Evolutionary conservation across 1,140 invertebrate genomes (phyloP).

Genomic region (Lepidurus couesii): DNA sequence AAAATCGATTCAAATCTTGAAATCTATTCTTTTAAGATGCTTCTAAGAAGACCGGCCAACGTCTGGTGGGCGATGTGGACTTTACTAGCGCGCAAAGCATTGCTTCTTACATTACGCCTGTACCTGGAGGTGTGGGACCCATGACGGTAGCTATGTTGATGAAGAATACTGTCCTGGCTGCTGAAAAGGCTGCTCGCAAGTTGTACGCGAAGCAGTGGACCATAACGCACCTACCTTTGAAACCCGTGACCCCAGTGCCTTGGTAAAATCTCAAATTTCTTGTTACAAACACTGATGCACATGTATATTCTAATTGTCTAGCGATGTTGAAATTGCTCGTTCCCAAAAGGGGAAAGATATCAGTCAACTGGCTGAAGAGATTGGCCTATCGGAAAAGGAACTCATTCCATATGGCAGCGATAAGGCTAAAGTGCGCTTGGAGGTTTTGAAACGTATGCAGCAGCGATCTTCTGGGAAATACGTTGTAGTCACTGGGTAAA

Average conservation of each 20-base stretch:
- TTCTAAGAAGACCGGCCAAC: slow-evolving; percentile 72
- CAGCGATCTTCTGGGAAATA: slow-evolving; percentile 76
- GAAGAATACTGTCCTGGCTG: slow-evolving; percentile 86
- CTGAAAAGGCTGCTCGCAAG: slow-evolving; percentile 56
- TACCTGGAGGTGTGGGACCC: slow-evolving; percentile 95
- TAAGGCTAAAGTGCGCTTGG: slow-evolving; percentile 91
- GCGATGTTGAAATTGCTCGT: slow-evolving; percentile 85
- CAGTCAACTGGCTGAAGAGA: slow-evolving; percentile 66
- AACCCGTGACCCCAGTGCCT: slow-evolving; percentile 60
- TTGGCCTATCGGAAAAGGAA: slow-evolving; percentile 74
- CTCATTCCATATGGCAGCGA: slow-evolving; percentile 85
- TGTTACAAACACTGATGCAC: neutral
- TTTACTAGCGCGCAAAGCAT: slow-evolving; percentile 71
- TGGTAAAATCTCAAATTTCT: slow-evolving; percentile 48
- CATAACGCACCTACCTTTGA: slow-evolving; percentile 55
- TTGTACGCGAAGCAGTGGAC: slow-evolving; percentile 57
- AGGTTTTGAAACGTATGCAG: slow-evolving; percentile 68
- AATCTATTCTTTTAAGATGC: slow-evolving; percentile 55
- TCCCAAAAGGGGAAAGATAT: slow-evolving; percentile 84
- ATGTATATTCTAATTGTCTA: slow-evolving; percentile 38
- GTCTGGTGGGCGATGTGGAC: slow-evolving; percentile 91
- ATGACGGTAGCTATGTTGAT: slow-evolving; percentile 99
- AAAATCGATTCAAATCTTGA: neutral
- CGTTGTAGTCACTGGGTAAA: slow-evolving; percentile 87
- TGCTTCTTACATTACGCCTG: slow-evolving; percentile 88